Evolutionary conservation across 2,888 invertebrate species (phyloP), one percentile per base, ranked within the genome.

Genomic region (Thymelicus sylvestris): DNA sequence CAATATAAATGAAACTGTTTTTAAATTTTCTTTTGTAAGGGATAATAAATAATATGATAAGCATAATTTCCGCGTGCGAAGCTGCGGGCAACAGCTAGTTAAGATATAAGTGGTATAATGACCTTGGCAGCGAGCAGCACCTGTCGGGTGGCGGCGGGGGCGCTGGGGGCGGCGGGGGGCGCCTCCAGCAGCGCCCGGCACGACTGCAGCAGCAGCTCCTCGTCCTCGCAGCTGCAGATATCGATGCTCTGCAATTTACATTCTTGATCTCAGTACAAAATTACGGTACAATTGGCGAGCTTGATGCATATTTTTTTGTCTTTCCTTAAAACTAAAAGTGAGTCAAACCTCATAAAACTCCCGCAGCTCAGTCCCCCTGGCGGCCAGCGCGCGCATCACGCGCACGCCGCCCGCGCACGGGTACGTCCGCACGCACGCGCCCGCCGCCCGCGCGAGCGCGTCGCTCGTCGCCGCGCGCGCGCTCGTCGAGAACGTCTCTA

Each of bases 61-160:
- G n/a, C n/a, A n/a, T n/a, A n/a, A n/a, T n/a, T n/a, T n/a, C n/a
- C n/a, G n/a, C n/a, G n/a, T n/a, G n/a, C n/a, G n/a, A n/a, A n/a
- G n/a, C n/a, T n/a, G n/a, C n/a, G n/a, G n/a, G n/a, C n/a, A n/a
- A n/a, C n/a, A n/a, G n/a, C n/a, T n/a, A n/a, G n/a, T n/a, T n/a
- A n/a, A n/a, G n/a, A n/a, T n/a, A 24, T 12, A 44, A 12, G 12
- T 12, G 2, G 44, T 44, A 41, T 8, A 38, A 1, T 38, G 52
- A 80, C 80, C 76, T 77, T 77, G n/a, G 80, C 64, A 12, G 79
- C 81, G 3, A 44, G 52, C 0, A 80, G n/a, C 0, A 78, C 67
- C 12, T 75, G 62, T 0, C 39, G 48, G 1, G 38, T 7, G 7
- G 74, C 66, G 3, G 48, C 69, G 2, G 63, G 59, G 0, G 19